Percentiles rank a stretch among this genome's conserved stretches.
Conservation (phyloP, 2,888 invertebrate genomes). For the Odontocerum albicorne region DNA sequence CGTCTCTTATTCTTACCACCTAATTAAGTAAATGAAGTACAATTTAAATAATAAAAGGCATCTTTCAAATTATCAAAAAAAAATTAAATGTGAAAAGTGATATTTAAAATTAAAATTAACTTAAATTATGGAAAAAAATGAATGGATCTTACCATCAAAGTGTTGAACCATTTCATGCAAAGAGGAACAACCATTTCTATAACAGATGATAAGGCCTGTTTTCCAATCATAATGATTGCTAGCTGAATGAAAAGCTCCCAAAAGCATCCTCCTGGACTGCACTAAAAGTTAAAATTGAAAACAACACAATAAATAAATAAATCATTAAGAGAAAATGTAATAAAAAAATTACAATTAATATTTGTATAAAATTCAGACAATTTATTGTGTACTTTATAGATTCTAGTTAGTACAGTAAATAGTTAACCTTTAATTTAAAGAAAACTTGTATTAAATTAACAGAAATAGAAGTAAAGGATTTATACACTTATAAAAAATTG, state of each 20-base stretch:
- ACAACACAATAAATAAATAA: too few relatives aligned
- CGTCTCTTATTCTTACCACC: too few relatives aligned
- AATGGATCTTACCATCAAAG: slow-evolving; percentile 41
- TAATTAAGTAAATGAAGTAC: too few relatives aligned
- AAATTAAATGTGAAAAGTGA: not conserved
- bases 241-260: slow-evolving; percentile 85
- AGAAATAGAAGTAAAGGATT: too few relatives aligned
- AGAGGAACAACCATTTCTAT: slow-evolving; percentile 76
- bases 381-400: not conserved
- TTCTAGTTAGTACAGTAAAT: not conserved
- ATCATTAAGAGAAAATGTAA: not conserved
- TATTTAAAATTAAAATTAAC: not conserved
- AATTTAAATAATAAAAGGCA: too few relatives aligned
- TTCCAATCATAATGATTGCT: slow-evolving; percentile 87
- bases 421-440: too few relatives aligned
- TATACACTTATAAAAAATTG: too few relatives aligned
- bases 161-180: slow-evolving; percentile 58
- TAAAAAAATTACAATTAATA: not conserved
- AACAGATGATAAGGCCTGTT: slow-evolving; percentile 76
- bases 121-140: not conserved
- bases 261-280: slow-evolving; percentile 82
- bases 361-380: not conserved
- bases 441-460: too few relatives aligned
- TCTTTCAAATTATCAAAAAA: not conserved
- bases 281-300: slow-evolving; percentile 59